Evolutionary conservation across 2,888 invertebrate species (phyloP), one percentile per base, ranked within the genome.

Genomic region (Diarsia dahlii): DNA sequence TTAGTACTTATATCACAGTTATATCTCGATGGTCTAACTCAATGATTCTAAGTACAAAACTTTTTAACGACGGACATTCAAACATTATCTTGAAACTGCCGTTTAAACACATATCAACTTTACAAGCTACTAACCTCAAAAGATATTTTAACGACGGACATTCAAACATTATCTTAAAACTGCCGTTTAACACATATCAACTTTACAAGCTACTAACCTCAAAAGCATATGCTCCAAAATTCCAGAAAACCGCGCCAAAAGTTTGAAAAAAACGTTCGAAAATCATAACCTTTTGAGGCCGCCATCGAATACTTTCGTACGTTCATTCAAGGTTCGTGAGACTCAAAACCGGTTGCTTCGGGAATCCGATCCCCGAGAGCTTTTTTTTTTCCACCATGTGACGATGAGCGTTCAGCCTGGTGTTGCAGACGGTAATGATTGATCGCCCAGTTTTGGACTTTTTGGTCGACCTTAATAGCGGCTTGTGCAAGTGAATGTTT

Each of bases 321-420:
- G 83, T 83, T 88, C 88, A 88, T 88, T 88, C 87, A 88, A 87
- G 76, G 81, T 77, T 82, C 88, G 88, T 88, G 88, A 84, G 89
- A 87, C 80, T 74, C 71, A 62, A 83, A 88, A 88, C 88, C 88
- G 88, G 88, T 88, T 84, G 81, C 66, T 81, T 80, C 81, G 85
- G 88, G 88, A 88, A 88, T 88, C 75, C 87, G 88, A 88, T 88
- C 89, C 84, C 84, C 75, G 69, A 83, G 80, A 77, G 58, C 64
- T 78, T 84, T 82, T 81, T 85, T 81, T 88, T 78, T 82, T 82
- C n/a, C 66, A 74, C 73, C 81, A 82, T 82, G 85, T 88, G 88
- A 87, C 89, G 83, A 81, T 76, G 87, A 76, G 74, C 81, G 76
- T 81, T 74, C 77, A 72, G 73, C 78, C 79, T 81, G 64, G 84